phyloP scores from a whole-genome alignment of 2,888 invertebrate genomes.

The Euzophera pinguis region DNA sequence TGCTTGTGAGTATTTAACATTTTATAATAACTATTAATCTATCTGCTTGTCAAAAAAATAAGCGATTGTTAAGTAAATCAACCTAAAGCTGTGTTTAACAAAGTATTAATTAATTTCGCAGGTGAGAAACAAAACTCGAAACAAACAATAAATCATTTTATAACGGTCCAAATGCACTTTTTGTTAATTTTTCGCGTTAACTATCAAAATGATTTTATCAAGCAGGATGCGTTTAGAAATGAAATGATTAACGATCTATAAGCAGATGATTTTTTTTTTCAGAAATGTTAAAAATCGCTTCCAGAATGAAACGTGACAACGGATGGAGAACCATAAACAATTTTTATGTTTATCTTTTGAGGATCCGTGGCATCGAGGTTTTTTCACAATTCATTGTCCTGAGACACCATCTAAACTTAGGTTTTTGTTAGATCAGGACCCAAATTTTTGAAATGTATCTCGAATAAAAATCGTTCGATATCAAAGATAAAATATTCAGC shows the following conservation, averaged over 20 bases:
- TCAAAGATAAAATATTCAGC: too few species aligned
- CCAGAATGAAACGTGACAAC: constrained; percentile 23
- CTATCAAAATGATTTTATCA: constrained; percentile 38
- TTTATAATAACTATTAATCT: too few species aligned
- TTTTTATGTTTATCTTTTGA: neutral
- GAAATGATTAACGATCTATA: constrained; percentile 37
- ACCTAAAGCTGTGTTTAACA: neutral
- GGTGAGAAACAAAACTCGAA: neutral
- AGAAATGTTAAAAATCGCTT: constrained; percentile 27
- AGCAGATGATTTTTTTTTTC: constrained; percentile 32
- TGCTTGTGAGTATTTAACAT: too few species aligned
- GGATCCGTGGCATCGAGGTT: neutral
- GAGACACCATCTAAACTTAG: too few species aligned
- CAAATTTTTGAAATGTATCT: too few species aligned
- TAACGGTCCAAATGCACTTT: constrained; percentile 19
- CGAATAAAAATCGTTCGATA: too few species aligned
- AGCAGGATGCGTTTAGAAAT: constrained; percentile 29
- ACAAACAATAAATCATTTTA: constrained; percentile 20
- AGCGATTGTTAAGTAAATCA: too few species aligned
- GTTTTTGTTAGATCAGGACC: too few species aligned
- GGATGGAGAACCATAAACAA: constrained; percentile 13
- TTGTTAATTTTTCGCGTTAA: constrained; percentile 47
- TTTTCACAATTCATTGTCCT: too few species aligned
- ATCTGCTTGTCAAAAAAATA: neutral
- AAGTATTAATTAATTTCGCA: neutral